Evolutionary conservation across 2,888 invertebrate species (phyloP).

Genomic region (Sphaeridia pumilis): DNA sequence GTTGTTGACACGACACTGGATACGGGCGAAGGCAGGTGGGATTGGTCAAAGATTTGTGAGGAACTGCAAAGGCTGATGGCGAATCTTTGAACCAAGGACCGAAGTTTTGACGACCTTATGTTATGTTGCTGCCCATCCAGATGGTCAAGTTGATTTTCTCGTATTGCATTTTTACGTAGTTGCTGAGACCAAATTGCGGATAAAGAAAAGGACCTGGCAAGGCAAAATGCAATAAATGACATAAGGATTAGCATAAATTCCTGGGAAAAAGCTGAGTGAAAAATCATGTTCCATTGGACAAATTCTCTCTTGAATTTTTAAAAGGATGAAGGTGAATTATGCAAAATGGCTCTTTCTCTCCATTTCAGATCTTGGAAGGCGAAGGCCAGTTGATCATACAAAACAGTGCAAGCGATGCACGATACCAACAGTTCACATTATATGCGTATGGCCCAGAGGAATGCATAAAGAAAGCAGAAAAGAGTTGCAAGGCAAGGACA

Average conservation of each 20-base stretch:
- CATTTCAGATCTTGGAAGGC: no score
- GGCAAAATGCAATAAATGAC: neutral
- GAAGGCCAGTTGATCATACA: no score
- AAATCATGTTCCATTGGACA: neutral
- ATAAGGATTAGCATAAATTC: neutral
- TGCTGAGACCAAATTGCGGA: neutral
- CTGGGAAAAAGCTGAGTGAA: neutral
- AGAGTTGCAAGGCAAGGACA: neutral
- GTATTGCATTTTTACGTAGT: neutral
- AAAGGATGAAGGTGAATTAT: no score
- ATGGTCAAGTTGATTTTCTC: no score
- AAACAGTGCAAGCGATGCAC: no score
- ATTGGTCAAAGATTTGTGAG: neutral
- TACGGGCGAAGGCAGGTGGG: neutral
- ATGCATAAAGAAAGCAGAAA: neutral
- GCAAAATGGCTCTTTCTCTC: no score
- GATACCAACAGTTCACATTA: no score
- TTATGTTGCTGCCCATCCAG: no score
- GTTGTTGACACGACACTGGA: neutral
- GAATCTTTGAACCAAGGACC: no score
- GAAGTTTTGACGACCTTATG: no score
- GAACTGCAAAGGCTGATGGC: neutral
- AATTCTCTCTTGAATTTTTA: neutral
- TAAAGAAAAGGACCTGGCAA: neutral
- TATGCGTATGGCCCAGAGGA: no score